Evolutionary conservation across 2,113 vertebrate species (phyloP), one percentile per base, ranked within the genome.

Genomic region (Thryonomys swinderianus): DNA sequence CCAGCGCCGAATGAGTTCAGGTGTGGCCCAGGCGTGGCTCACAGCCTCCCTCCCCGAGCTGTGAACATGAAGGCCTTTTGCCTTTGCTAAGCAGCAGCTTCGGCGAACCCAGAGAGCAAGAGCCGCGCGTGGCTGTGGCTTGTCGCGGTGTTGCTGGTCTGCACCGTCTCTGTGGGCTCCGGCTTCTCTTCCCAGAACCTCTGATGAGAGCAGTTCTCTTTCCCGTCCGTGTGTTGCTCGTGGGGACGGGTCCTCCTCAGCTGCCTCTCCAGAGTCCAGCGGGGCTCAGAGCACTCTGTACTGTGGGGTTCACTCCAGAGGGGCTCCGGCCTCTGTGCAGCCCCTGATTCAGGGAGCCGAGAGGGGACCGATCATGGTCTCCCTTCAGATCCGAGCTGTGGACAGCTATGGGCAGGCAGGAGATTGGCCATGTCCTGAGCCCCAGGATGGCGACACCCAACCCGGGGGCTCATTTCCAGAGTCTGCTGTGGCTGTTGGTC

Each of bases 301-400:
- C 62, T 25, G 9, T 7, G 17, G 21, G 16, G 53, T 45, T 20
- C 25, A 27, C n/a, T 34, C 37, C 12, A 17, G 20, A 21, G 16
- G 16, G 21, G 30, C 18, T 27, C 20, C 20, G 7, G 18, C 12
- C 32, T 82, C 37, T 18, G 0, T 6, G 14, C 6, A 3, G 16
- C 40, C 59, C 51, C 13, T 78, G 34, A 4, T 9, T 61, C 11
- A 40, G 40, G 71, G 71, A 74, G 5, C 71, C 71, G 25, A 7
- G 40, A 42, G 14, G 5, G 71, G 37, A 40, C 5, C 12, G 69
- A 13, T 42, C 2, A 2, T 11, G 30, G 40, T 6, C 40, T 23
- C 66, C 71, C 12, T 20, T 40, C 27, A 20, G 25, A 32, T 82
- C 64, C 48, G 76, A 57, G 69, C 23, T 1, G 4, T 48, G 20